Evolutionary conservation across 2,113 vertebrate species (phyloP).

Genomic region (Scortum barcoo): DNA sequence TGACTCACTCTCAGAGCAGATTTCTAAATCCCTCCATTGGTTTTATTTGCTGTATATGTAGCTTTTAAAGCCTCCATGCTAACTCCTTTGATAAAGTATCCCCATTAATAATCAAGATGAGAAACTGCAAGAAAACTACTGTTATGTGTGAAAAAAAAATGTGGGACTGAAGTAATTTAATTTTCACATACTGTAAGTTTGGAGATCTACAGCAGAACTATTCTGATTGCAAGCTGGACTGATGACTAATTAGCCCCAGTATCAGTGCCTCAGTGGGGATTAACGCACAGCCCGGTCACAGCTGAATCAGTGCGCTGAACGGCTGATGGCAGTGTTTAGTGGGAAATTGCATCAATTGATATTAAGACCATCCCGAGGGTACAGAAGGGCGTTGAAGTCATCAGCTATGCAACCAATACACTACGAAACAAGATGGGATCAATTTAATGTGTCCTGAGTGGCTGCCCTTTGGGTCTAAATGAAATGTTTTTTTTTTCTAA

Average conservation of each 20-base stretch:
- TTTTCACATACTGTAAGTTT: neutral
- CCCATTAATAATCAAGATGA: neutral
- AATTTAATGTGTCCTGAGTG: constrained; percentile 24
- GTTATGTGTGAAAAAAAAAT: neutral
- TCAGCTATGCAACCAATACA: neutral
- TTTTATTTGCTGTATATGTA: neutral
- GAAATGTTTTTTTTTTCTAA: constrained; percentile 4
- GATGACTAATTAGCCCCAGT: constrained; percentile 24
- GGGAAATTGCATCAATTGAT: constrained; percentile 11
- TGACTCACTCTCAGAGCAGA: constrained; percentile 28
- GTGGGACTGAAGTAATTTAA: neutral
- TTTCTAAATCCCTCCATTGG: neutral
- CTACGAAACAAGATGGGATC: constrained; percentile 11
- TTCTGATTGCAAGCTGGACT: neutral
- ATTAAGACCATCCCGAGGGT: neutral
- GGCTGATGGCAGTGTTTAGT: constrained; percentile 27
- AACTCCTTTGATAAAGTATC: neutral
- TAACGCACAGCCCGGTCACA: constrained; percentile 11
- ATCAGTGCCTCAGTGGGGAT: neutral
- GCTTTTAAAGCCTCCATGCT: neutral
- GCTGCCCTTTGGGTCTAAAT: constrained; percentile 19
- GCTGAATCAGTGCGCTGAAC: constrained; percentile 26
- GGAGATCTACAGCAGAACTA: neutral
- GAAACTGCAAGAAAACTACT: neutral
- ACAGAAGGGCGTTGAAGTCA: constrained; percentile 12